These are phyloP conservation scores for Orussus abietinus DNA, from an alignment of 1,140 invertebrate genomes.

Conservation along the genomic window DNA sequence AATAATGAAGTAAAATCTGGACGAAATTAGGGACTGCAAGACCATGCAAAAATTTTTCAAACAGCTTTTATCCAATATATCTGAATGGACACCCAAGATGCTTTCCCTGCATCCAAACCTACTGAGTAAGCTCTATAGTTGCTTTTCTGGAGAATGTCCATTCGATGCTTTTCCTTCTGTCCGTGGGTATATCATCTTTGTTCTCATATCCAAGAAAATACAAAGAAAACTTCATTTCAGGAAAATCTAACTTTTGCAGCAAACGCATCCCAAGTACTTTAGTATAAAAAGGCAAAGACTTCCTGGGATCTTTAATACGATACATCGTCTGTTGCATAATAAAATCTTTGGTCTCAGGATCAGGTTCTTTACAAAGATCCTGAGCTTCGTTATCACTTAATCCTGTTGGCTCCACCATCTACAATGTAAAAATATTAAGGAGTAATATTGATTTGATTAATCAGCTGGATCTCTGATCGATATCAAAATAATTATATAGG, in stretches of 20 bases:
- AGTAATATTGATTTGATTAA: too few relatives aligned
- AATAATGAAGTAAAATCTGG: too few relatives aligned
- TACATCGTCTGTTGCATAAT: conserved; percentile 96
- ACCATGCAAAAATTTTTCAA: too few relatives aligned
- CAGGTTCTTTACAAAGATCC: conserved; percentile 60
- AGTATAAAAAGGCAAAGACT: conserved; percentile 86
- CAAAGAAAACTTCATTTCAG: conserved; percentile 83
- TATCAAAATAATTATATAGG: too few relatives aligned
- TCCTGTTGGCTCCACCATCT: conserved; percentile 58
- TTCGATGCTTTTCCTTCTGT: conserved; percentile 62
- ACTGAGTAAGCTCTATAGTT: conserved; percentile 93
- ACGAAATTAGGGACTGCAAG: too few relatives aligned
- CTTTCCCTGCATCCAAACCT: too few relatives aligned
- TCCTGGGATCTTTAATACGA: conserved; percentile 86
- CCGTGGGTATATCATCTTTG: conserved; percentile 66
- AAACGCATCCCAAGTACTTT: conserved; percentile 87
- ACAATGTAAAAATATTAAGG: conserved; percentile 11
- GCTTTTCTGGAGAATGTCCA: conserved; percentile 83
- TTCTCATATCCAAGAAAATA: conserved; percentile 94
- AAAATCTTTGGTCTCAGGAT: conserved; percentile 71
- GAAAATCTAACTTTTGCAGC: conserved; percentile 84
- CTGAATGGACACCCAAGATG: too few relatives aligned
- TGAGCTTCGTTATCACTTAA: conserved; percentile 64
- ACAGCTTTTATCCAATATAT: too few relatives aligned
- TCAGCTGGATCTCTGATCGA: too few relatives aligned